A percentile compares a stretch with the other conserved stretches of the same genome.
phyloP scores from a whole-genome alignment of 2,888 invertebrate species.

The Baronia brevicornis region DNA sequence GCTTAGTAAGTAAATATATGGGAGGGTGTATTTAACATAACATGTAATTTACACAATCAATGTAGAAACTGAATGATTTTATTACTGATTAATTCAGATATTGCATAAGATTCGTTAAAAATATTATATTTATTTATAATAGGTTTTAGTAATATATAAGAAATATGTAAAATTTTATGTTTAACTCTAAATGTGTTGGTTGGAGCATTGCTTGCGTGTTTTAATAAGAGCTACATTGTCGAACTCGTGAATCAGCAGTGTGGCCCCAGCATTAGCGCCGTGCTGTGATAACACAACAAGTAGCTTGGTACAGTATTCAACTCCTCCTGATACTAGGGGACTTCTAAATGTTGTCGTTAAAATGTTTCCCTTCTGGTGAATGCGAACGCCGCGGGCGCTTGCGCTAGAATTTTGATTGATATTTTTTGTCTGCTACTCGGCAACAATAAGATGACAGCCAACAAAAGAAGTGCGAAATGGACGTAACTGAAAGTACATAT shows the following conservation, averaged over 20 bases:
- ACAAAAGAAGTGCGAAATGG: conserved; percentile 72
- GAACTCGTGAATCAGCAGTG: conserved; percentile 15
- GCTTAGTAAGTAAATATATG: no score
- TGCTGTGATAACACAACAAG: conserved; percentile 5
- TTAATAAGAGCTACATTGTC: conserved; percentile 13
- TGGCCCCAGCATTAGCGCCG: conserved; percentile 3
- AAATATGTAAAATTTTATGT: not conserved
- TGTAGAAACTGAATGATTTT: conserved; percentile 1
- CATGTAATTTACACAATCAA: conserved; percentile 3
- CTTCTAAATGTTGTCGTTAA: conserved; percentile 28
- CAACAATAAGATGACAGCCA: conserved; percentile 73
- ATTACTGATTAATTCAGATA: no score
- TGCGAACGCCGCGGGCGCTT: conserved; percentile 60
- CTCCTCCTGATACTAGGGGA: conserved; percentile 27
- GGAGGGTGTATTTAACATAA: no score
- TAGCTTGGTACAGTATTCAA: conserved; percentile 6
- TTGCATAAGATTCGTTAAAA: no score
- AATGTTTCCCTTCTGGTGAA: conserved; percentile 45
- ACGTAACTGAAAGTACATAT: conserved; percentile 69
- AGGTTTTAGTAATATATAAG: not conserved
- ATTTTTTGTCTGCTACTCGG: conserved; percentile 72
- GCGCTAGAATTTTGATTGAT: conserved; percentile 76
- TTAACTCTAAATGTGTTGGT: conserved; percentile 4
- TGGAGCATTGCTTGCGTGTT: conserved; percentile 8
- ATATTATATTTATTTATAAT: conserved; percentile 7